Percentiles rank a stretch among this genome's conserved stretches.
These are phyloP conservation scores for Artibeus jamaicensis DNA, from an alignment of 2,797 vertebrate genomes.

Conservation along the genomic window DNA sequence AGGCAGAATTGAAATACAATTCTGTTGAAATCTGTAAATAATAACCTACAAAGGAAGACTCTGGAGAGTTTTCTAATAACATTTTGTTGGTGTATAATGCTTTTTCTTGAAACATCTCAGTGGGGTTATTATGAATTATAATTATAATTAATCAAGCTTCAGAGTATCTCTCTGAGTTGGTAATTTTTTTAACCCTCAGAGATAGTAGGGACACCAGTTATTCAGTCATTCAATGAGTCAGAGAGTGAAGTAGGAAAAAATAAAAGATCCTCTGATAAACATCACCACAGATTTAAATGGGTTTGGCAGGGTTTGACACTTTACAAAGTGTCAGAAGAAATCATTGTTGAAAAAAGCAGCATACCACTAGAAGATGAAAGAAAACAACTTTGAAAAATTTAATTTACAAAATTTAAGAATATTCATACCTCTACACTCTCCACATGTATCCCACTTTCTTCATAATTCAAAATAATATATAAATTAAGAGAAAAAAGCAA, in stretches of 20 bases:
- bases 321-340: conserved; percentile 2
- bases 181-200: conserved; percentile 23
- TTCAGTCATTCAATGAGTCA: conserved; percentile 47
- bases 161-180: neutral
- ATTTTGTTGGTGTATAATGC: conserved; percentile 25
- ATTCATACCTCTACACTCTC: neutral
- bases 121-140: conserved; percentile 51
- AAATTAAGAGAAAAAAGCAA: neutral
- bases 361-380: neutral
- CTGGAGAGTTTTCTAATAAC: conserved; percentile 27
- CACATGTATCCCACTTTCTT: neutral
- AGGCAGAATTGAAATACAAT: conserved; percentile 26
- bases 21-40: conserved; percentile 51
- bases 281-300: neutral
- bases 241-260: neutral
- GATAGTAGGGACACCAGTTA: conserved; percentile 38
- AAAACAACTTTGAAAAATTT: conserved; percentile 15
- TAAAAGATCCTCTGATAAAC: conserved; percentile 21
- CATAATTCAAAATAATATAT: conserved; percentile 20
- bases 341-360: conserved; percentile 12
- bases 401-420: conserved; percentile 12
- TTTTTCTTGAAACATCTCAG: conserved; percentile 54
- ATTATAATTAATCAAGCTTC: conserved; percentile 65
- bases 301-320: neutral
- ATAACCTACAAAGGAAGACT: conserved; percentile 42